Base-by-base conservation (phyloP, 1,140 invertebrate species). In the Daktulosphaira vitifoliae region DNA sequence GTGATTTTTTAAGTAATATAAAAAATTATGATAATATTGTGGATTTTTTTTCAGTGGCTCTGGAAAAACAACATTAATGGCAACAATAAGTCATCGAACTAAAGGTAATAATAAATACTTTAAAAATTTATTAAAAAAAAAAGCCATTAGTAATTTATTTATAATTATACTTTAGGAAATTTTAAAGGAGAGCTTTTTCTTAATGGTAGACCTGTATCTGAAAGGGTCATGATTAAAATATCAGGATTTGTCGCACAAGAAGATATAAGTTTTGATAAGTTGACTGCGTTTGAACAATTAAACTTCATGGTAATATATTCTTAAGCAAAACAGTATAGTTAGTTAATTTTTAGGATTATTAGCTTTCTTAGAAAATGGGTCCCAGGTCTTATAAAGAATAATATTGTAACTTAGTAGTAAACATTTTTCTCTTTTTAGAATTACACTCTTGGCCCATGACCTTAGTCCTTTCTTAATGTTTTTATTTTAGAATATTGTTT, bases 161-260 rank as follows among this genome's bases (percentile, higher is more conserved):
- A 11, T 48, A 6, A 22, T 48, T n/a, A n/a, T n/a, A n/a, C n/a
- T n/a, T 33, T 33, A 78, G 75, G 73, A 42, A 78, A 80, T 49
- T 74, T 81, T 70, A 77, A 76, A 42, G 86, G 85, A 39, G 79
- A 83, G 68, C 74, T 88, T 66, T 78, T 82, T 72, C 74, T 88
- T 29, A 87, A 88, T 71, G 84, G 84, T n/a, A 72, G 79, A 56
- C 68, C 77, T 29, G 80, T 84, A 25, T 76, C 80, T 22, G 77
- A 79, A 66, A 74, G 81, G 68, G 75, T 83, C 7, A 83, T 88
- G 75, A 77, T 81, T 52, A 79, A 79, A 71, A 83, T 87, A 68
- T 87, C 85, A 16, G 84, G 82, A 62, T 88, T 86, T 73, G 78
- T 87, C 44, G 84, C 85, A 3, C 86, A 89, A 72, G 77, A 83